A percentile compares a stretch with the other conserved stretches of the same genome.
Evolutionary conservation across 2,113 vertebrate genomes (phyloP).

Genomic region (Sakesphorus luctuosus): DNA sequence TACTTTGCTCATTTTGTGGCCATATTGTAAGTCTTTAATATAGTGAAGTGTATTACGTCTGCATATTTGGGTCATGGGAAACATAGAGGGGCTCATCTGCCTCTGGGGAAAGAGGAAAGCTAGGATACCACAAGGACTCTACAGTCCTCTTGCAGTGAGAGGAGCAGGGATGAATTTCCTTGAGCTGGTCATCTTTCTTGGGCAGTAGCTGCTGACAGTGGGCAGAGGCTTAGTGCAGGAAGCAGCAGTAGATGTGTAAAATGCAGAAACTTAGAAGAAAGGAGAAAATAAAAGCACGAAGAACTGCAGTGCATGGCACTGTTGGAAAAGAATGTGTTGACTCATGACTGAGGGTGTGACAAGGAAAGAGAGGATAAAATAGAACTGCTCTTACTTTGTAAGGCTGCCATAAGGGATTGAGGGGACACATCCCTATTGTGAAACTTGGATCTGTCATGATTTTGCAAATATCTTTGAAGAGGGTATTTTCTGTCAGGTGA

Average conservation of each 20-base stretch:
- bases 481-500: background rate
- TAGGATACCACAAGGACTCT: background rate
- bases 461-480: background rate
- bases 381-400: background rate
- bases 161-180: background rate
- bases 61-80: background rate
- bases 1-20: background rate
- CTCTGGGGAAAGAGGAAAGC: background rate
- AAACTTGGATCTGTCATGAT: background rate
- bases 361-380: background rate
- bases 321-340: background rate
- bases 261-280: background rate
- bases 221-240: background rate
- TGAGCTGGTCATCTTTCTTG: background rate
- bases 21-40: background rate
- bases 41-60: background rate
- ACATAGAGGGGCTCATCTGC: background rate
- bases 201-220: background rate
- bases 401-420: background rate
- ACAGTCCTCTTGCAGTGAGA: background rate
- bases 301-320: background rate
- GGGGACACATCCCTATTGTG: background rate
- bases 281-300: background rate
- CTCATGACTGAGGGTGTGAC: background rate
- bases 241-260: background rate